Evolutionary conservation across 2,888 invertebrate species (phyloP), one percentile per base, ranked within the genome.

Genomic region (Phalera bucephala): DNA sequence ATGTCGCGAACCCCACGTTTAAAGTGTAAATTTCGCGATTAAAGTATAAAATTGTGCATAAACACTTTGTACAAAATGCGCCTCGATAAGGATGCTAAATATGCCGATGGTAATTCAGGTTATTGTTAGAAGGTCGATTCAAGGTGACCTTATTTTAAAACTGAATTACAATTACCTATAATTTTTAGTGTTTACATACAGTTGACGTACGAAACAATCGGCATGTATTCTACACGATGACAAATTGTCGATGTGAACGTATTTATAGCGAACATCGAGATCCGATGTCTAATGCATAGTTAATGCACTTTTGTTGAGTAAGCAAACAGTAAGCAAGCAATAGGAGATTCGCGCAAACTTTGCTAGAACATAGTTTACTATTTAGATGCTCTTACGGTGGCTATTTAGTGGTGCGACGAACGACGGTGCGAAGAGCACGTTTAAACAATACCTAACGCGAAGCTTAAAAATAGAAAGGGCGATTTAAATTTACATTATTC

Each of bases 21-120:
- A 75, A 82, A 80, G 84, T 82, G 83, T 81, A 85, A 82, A 85
- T 83, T 83, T 85, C 75, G 82, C 83, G 83, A 85, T 86, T 82
- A 82, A 80, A 79, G 69, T 71, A 84, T 81, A 80, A 79, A 81
- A 80, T 71, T 82, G 71, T 73, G 71, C 72, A 80, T 80, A 81
- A 80, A 78, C 65, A 71, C 61, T 60, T 59, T 67, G 59, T 72
- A 72, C 69, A 72, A 70, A 76, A 77, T 62, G 64, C 53, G 63
- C 64, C 65, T 52, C 62, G 79, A 79, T 82, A 81, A 78, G 72
- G 72, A 70, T 74, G 72, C 77, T 76, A 73, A 71, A 72, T 64
- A 57, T 65, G 56, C 65, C 11, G 7, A 54, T 42, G 38, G 30
- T 58, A 12, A 25, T 25, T 25, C 25, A 12, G 12, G 25, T 6